Percentiles rank a stretch among this genome's conserved stretches.
phyloP scores from a whole-genome alignment of 2,113 vertebrate species.

The Trematocara macrostoma region DNA sequence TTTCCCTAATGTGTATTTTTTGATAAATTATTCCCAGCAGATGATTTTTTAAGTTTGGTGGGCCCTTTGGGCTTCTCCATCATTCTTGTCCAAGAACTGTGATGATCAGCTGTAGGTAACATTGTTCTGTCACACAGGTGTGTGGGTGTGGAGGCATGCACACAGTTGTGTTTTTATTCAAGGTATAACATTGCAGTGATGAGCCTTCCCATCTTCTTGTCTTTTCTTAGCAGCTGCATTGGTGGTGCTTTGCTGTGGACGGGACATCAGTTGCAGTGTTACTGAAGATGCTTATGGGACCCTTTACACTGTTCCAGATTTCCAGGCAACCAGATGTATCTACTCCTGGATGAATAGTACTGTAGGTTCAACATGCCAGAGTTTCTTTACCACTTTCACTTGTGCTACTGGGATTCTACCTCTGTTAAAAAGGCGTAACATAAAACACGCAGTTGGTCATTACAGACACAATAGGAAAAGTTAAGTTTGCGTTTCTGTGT shows the following conservation, averaged over 20 bases:
- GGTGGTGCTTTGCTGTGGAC: background rate
- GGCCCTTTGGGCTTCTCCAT: background rate
- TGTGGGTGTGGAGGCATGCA: background rate
- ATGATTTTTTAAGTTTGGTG: background rate
- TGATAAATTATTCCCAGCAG: background rate
- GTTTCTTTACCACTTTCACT: background rate
- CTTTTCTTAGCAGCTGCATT: background rate
- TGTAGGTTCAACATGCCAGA: background rate
- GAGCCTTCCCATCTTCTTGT: background rate
- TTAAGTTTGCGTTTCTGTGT: too few species aligned
- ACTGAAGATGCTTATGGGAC: rapidly evolving
- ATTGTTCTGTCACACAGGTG: background rate
- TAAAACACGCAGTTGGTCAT: background rate
- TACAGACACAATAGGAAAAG: background rate
- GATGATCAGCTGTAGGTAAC: background rate
- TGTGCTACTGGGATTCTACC: background rate
- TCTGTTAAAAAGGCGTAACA: background rate
- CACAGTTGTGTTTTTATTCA: background rate
- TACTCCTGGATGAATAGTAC: rapidly evolving
- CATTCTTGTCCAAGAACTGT: background rate
- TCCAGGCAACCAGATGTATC: rapidly evolving
- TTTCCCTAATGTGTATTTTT: background rate
- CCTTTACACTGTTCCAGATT: background rate
- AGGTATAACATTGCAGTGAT: background rate
- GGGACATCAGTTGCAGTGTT: background rate